These are phyloP conservation scores for Melanotaenia boesemani DNA, from an alignment of 2,797 vertebrate genomes.

Conservation along the genomic window DNA sequence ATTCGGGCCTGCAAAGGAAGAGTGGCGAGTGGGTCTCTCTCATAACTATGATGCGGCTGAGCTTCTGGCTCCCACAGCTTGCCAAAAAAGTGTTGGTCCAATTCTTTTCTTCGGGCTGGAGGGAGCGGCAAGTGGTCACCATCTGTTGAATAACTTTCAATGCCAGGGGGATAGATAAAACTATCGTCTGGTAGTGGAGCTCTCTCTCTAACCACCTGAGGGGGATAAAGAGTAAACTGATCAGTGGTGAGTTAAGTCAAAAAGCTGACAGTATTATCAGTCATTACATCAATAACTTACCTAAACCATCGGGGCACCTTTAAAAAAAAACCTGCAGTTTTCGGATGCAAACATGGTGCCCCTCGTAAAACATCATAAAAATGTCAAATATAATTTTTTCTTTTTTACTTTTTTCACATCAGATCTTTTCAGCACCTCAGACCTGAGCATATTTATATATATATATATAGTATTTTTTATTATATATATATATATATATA, in stretches of 20 bases:
- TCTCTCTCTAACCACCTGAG: conserved; percentile 40
- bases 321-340: too few relatives aligned
- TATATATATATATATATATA: too few relatives aligned
- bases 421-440: too few relatives aligned
- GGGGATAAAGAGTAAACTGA: neutral
- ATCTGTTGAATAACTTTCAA: conserved; percentile 82
- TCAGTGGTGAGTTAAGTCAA: neutral
- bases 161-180: conserved; percentile 78
- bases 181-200: conserved; percentile 73
- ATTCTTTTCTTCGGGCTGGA: conserved; percentile 69
- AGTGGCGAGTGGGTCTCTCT: conserved; percentile 40
- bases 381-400: too few relatives aligned
- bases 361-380: too few relatives aligned
- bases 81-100: conserved; percentile 81
- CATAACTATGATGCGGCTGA: conserved; percentile 34
- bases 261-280: neutral
- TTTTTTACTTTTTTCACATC: too few relatives aligned
- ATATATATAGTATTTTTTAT: too few relatives aligned
- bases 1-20: conserved; percentile 78
- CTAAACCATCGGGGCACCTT: neutral
- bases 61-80: conserved; percentile 58
- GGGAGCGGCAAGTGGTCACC: conserved; percentile 86
- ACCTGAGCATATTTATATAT: too few relatives aligned
- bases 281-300: conserved; percentile 27
- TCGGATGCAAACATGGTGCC: too few relatives aligned